phyloP scores from a whole-genome alignment of 2,797 vertebrate genomes.

The Meriones psammophilus region DNA sequence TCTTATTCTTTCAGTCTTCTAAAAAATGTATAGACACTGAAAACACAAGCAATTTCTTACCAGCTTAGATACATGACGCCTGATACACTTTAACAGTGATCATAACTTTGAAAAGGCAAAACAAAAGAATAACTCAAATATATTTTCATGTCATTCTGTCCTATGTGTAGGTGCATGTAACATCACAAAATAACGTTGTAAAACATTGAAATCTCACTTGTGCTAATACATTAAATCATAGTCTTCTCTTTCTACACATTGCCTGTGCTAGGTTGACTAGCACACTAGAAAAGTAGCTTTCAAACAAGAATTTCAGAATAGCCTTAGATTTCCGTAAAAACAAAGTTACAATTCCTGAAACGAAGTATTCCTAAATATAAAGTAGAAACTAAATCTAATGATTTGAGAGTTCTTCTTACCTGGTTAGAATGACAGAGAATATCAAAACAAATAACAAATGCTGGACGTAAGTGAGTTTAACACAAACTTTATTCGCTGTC shows the following conservation, averaged over 20 bases:
- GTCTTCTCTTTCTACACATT: background rate
- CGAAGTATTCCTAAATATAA: background rate
- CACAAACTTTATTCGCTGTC: background rate
- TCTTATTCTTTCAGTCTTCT: background rate
- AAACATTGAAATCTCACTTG: background rate
- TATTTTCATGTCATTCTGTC: background rate
- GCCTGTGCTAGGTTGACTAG: background rate
- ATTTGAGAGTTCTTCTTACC: background rate
- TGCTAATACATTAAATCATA: background rate
- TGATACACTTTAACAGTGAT: background rate
- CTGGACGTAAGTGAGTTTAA: background rate
- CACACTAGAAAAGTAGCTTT: background rate
- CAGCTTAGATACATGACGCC: background rate
- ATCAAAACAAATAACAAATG: background rate
- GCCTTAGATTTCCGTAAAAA: background rate
- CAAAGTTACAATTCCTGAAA: background rate
- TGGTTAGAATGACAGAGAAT: background rate
- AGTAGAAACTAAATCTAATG: background rate
- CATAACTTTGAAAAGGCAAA: background rate
- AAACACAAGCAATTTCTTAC: constrained; percentile 33
- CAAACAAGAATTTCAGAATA: background rate
- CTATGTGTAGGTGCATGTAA: background rate
- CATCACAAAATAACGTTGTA: background rate
- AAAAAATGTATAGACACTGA: constrained; percentile 35
- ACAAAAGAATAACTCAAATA: background rate